A percentile compares a stretch with the other conserved stretches of the same genome.
These are phyloP conservation scores for Tarsius wallacei DNA, from an alignment of 2,797 vertebrate genomes.

Conservation along the genomic window DNA sequence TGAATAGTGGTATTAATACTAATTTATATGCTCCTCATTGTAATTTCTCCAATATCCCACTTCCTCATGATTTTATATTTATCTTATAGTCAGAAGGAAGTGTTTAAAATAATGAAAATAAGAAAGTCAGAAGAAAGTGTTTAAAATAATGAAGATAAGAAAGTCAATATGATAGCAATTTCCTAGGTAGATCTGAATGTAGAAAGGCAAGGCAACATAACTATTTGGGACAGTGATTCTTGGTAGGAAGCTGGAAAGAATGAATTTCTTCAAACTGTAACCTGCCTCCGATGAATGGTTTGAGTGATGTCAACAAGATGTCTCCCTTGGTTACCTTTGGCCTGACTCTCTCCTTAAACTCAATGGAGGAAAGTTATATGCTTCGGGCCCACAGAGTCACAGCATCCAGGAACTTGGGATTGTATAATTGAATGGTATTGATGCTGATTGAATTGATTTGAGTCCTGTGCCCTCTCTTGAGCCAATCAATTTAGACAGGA, in stretches of 20 bases:
- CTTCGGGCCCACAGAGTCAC: neutral
- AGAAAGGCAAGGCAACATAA: neutral
- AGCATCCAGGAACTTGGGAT: neutral
- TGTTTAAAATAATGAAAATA: neutral
- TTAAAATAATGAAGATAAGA: neutral
- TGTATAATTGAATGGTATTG: neutral
- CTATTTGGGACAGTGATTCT: neutral
- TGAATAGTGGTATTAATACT: neutral
- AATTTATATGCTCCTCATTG: slow-evolving; percentile 18
- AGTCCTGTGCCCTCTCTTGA: neutral
- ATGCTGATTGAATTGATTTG: neutral
- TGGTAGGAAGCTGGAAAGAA: neutral
- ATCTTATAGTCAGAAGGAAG: neutral
- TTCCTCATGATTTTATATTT: neutral
- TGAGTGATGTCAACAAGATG: neutral
- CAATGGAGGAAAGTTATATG: neutral
- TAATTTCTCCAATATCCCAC: neutral
- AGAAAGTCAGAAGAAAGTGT: neutral
- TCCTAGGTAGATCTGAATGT: neutral
- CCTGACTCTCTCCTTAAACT: neutral
- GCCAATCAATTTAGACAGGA: neutral
- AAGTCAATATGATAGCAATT: neutral
- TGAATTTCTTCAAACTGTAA: neutral
- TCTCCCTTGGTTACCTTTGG: neutral
- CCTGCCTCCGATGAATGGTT: neutral